phyloP scores from a whole-genome alignment of 2,797 vertebrate species.

The Pipistrellus nathusii region DNA sequence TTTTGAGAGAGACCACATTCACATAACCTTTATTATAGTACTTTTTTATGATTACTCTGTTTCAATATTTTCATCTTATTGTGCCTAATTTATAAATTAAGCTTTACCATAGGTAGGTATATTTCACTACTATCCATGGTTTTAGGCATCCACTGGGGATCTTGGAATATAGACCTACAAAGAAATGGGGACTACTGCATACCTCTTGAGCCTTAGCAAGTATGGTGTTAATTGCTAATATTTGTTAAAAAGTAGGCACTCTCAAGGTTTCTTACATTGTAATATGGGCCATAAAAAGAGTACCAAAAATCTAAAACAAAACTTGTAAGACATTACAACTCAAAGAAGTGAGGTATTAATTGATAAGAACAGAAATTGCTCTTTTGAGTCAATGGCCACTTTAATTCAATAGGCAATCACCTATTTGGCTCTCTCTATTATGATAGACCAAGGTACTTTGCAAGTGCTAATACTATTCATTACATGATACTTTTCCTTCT shows the following conservation, averaged over 20 bases:
- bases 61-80: neutral
- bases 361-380: neutral
- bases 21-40: neutral
- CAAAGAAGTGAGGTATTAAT: constrained; percentile 23
- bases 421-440: neutral
- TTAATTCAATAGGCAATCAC: neutral
- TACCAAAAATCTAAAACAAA: neutral
- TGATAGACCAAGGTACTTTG: neutral
- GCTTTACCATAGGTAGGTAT: neutral
- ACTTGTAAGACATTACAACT: neutral
- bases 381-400: neutral
- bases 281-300: neutral
- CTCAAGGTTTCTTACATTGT: neutral
- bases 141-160: neutral
- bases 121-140: neutral
- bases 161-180: neutral
- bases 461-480: neutral
- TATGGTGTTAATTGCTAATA: neutral
- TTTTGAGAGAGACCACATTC: neutral
- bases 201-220: neutral
- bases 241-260: neutral
- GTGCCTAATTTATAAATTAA: neutral
- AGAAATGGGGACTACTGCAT: neutral
- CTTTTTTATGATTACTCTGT: neutral
- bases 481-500: neutral